A percentile compares a stretch with the other conserved stretches of the same genome.
Conservation (phyloP, 2,888 invertebrate genomes). For the Chrysolina haemoptera region DNA sequence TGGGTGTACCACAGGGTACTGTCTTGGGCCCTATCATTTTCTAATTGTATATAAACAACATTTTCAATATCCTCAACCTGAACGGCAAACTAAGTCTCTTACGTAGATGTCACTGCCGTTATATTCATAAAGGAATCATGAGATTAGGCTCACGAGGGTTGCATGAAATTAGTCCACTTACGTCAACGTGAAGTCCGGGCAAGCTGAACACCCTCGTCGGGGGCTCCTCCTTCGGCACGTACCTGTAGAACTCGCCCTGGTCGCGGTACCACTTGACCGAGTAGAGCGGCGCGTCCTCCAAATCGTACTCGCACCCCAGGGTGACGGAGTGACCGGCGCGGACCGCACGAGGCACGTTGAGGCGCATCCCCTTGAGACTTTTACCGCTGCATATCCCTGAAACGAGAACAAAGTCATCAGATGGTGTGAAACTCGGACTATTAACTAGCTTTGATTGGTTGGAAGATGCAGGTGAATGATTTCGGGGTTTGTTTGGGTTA, state of each 20-base stretch:
- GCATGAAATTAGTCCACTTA: slow-evolving; percentile 70
- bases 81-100: neutral
- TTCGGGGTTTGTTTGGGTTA: too few species aligned
- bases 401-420: slow-evolving; percentile 49
- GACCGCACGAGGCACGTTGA: slow-evolving; percentile 67
- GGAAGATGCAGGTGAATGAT: too few species aligned
- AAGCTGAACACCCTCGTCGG: slow-evolving; percentile 79
- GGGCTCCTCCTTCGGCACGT: slow-evolving; percentile 80
- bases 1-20: slow-evolving; percentile 19
- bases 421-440: neutral
- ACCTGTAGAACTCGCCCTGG: slow-evolving; percentile 83
- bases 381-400: slow-evolving; percentile 64
- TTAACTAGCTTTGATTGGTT: too few species aligned
- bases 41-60: neutral
- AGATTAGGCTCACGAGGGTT: neutral
- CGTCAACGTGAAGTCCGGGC: slow-evolving; percentile 81
- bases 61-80: neutral
- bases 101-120: neutral
- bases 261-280: slow-evolving; percentile 85
- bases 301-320: slow-evolving; percentile 68
- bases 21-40: slow-evolving; percentile 16
- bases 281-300: slow-evolving; percentile 76
- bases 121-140: neutral
- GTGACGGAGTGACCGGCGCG: slow-evolving; percentile 68
- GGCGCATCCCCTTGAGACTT: slow-evolving; percentile 64